A percentile compares a stretch with the other conserved stretches of the same genome.
These are phyloP conservation scores for Pygoscelis antarcticus DNA, from an alignment of 2,113 vertebrate genomes.

Conservation along the genomic window DNA sequence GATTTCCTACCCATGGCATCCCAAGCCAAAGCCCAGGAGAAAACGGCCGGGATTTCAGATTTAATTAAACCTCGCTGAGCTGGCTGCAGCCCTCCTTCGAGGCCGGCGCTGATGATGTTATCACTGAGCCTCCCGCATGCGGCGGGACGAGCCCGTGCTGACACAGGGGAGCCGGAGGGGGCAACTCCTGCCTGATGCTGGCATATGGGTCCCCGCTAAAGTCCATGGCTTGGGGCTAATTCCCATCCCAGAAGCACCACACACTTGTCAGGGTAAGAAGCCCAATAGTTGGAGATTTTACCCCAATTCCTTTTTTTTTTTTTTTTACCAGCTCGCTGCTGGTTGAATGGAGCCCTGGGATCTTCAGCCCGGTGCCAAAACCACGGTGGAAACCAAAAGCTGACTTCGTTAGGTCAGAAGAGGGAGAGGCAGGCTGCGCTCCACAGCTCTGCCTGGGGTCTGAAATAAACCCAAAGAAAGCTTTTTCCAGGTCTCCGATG, in stretches of 20 bases:
- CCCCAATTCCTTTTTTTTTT: neutral
- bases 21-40: constrained; percentile 41
- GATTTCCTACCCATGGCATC: neutral
- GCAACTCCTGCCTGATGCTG: neutral
- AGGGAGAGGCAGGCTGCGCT: neutral
- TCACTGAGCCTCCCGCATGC: fast-evolving
- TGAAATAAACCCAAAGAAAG: neutral
- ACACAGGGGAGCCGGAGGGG: neutral
- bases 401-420: neutral
- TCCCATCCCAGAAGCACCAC: neutral
- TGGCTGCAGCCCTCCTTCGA: neutral
- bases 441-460: neutral
- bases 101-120: fast-evolving
- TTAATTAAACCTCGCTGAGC: constrained; percentile 36
- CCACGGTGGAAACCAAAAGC: neutral
- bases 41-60: neutral
- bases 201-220: neutral
- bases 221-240: neutral
- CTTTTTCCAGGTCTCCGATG: neutral
- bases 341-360: neutral
- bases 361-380: neutral
- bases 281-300: neutral
- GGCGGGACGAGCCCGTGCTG: fast-evolving
- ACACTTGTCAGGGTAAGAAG: neutral
- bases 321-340: neutral